These are phyloP conservation scores for Aethes cnicana DNA, from an alignment of 2,888 invertebrate genomes.

Conservation along the genomic window DNA sequence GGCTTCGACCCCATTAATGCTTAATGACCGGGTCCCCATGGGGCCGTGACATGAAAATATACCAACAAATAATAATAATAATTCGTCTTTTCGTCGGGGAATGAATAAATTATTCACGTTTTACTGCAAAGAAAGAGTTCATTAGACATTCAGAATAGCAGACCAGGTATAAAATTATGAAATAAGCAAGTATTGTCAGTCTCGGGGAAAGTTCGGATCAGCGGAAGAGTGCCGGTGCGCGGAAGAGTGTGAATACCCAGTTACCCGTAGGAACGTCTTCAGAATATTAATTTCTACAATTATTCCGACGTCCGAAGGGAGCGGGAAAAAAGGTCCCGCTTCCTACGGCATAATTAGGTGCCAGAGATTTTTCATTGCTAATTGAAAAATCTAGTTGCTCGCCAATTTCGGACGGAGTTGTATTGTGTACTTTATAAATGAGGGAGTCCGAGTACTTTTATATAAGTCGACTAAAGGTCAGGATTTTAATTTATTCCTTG, in stretches of 20 bases:
- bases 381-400: conserved; percentile 44
- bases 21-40: too few relatives aligned
- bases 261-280: conserved; percentile 39
- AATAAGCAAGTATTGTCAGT: conserved; percentile 5
- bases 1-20: too few relatives aligned
- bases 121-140: too few relatives aligned
- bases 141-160: background rate
- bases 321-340: conserved; percentile 47
- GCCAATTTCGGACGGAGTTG: conserved; percentile 42
- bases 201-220: conserved; percentile 35
- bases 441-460: background rate
- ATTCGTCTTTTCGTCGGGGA: too few relatives aligned
- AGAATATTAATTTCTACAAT: conserved; percentile 56
- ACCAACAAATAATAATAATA: too few relatives aligned
- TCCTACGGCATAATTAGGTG: conserved; percentile 37
- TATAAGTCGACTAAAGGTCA: too few relatives aligned
- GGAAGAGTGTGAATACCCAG: conserved; percentile 44
- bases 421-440: conserved; percentile 24
- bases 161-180: too few relatives aligned
- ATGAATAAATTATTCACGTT: too few relatives aligned
- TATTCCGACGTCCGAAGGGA: conserved; percentile 37
- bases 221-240: conserved; percentile 35
- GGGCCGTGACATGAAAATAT: too few relatives aligned
- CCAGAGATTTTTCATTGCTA: conserved; percentile 49
- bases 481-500: too few relatives aligned